phyloP scores from a whole-genome alignment of 2,797 vertebrate species.

The Alauda arvensis region DNA sequence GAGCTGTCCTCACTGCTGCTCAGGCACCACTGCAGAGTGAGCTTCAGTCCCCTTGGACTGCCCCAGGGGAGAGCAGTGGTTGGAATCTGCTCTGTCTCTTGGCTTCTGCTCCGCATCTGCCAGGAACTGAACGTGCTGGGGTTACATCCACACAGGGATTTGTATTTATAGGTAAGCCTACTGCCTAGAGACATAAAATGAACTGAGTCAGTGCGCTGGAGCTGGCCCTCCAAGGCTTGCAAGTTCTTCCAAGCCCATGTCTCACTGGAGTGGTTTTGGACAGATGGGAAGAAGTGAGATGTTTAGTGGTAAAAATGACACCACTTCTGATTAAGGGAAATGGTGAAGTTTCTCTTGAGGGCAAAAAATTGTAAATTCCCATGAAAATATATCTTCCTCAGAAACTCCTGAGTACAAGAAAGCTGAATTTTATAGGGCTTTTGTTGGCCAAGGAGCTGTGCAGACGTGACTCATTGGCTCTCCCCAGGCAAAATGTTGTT shows the following conservation, averaged over 20 bases:
- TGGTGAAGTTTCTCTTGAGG: constrained; percentile 11
- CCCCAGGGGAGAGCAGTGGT: background rate
- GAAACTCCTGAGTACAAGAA: constrained; percentile 19
- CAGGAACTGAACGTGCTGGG: constrained; percentile 51
- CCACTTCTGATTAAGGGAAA: constrained; percentile 30
- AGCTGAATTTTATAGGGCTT: constrained; percentile 19
- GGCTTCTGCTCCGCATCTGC: constrained; percentile 35
- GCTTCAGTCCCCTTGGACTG: background rate
- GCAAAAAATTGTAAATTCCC: constrained; percentile 45
- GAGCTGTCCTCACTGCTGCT: background rate
- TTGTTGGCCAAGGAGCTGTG: constrained; percentile 3
- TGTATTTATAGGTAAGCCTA: constrained; percentile 32
- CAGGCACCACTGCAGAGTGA: background rate
- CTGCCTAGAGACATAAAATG: constrained; percentile 32
- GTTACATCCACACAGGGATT: constrained; percentile 34
- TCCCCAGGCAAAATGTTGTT: constrained; percentile 15
- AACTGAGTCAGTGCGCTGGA: constrained; percentile 48
- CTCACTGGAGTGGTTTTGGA: constrained; percentile 21
- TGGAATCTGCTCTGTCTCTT: constrained; percentile 15
- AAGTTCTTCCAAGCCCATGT: constrained; percentile 47
- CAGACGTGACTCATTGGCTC: constrained; percentile 44
- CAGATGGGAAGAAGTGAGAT: constrained; percentile 37
- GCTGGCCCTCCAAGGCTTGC: constrained; percentile 12
- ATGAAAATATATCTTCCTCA: constrained; percentile 50
- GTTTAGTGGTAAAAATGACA: constrained; percentile 47